Conservation (phyloP, 1,140 invertebrate species). For the Bombus polaris region DNA sequence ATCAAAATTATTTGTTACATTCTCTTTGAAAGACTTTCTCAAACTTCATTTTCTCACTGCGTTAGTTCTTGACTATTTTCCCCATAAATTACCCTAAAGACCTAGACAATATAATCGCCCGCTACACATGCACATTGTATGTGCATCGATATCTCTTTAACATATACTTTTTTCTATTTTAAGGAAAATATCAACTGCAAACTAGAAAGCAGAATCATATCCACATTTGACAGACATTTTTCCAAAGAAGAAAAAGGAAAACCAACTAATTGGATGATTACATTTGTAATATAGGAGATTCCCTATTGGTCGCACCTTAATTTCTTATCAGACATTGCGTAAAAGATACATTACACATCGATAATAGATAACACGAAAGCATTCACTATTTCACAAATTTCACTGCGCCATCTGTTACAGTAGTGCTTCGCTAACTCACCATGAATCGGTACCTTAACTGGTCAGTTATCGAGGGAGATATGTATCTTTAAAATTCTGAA, state of each 20-base stretch:
- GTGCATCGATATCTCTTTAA: no score
- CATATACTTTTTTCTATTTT: no score
- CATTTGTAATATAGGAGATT: not conserved
- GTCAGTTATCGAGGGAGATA: not conserved
- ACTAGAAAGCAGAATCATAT: no score
- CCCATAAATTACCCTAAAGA: not conserved
- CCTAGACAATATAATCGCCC: not conserved
- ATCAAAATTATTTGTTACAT: no score
- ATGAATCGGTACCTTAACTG: not conserved
- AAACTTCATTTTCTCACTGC: no score
- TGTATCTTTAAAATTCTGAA: not conserved
- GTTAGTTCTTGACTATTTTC: no score
- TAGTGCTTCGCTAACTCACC: not conserved
- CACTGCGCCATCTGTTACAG: not conserved
- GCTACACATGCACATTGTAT: no score
- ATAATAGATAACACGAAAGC: constrained; percentile 7
- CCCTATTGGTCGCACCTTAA: not conserved
- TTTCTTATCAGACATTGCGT: constrained; percentile 23
- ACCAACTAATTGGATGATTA: not conserved
- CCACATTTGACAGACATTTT: not conserved
- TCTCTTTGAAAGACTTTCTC: no score
- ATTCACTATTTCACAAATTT: constrained; percentile 23
- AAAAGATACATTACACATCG: constrained; percentile 19
- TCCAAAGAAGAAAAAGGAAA: not conserved
- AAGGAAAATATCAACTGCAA: no score